Base-by-base conservation (phyloP, 2,113 vertebrate species). In the Phyllostomus hastatus region DNA sequence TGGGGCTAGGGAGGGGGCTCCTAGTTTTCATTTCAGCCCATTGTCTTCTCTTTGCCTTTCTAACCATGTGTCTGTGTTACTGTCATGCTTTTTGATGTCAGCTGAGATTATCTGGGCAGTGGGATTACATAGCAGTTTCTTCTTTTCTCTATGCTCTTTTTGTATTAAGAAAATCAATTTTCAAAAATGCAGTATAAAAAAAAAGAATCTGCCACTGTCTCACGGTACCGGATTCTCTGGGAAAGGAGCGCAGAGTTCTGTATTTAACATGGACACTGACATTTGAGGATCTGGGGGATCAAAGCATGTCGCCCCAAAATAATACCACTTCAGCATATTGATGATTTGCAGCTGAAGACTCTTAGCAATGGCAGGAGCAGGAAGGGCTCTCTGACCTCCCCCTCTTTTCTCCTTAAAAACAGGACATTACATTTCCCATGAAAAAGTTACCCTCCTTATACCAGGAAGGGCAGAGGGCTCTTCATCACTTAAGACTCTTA, bases 111-210 rank as follows among this genome's bases (percentile, higher is more conserved):
- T 48, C 46, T 4, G 24, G 80, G 48, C 67, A 16, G 59, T 73
- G 78, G 76, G 70, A 78, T 86, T 88, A 41, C 69, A 41, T 20
- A 20, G 19, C 72, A 41, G 73, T 93, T 94, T 78, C 86, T 88
- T 76, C 90, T 87, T 72, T 82, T 67, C 38, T 59, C 52, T 82
- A 38, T 73, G 67, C 11, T 93, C 35, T 91, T 85, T 88, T 81
- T 16, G 8, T 59, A 48, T 91, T 22, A 78, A 52, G 81, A 82
- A 79, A 82, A 95, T 84, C 61, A 48, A 1, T 79, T 80, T 80
- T 26, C 0, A 75, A 95, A 79, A 81, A 19, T 75, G 16, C 20
- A 43, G 31, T 75, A 38, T 28, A 7, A 43, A 46, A 88, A 88
- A 66, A 17, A 46, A 14, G 46, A 33, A 46, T n/a, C 79, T 82